A percentile compares a stretch with the other conserved stretches of the same genome.
phyloP scores from a whole-genome alignment of 2,113 vertebrate species.

The Cyrtonyx montezumae region DNA sequence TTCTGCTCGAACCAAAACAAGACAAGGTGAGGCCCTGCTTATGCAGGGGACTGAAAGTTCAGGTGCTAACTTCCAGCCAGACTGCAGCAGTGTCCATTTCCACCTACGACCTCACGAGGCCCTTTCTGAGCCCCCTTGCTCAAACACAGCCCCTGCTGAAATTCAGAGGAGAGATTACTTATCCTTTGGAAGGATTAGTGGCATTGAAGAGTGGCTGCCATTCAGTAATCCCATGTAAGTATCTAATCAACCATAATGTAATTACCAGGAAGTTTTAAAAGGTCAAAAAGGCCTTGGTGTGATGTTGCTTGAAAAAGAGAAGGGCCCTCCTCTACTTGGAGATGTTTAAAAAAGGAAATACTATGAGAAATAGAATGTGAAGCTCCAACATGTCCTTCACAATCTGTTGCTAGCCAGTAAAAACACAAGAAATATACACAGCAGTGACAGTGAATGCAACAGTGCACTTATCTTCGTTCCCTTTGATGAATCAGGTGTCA shows the following conservation, averaged over 20 bases:
- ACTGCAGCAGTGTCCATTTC: neutral
- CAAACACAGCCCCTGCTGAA: neutral
- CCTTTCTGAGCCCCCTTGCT: conserved; percentile 15
- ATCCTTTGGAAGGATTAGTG: conserved; percentile 47
- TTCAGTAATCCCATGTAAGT: conserved; percentile 45
- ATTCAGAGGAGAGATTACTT: conserved; percentile 36
- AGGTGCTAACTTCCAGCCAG: neutral
- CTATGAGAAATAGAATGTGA: neutral
- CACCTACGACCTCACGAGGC: neutral
- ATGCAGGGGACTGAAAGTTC: neutral
- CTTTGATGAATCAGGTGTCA: neutral
- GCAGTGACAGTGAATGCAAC: neutral
- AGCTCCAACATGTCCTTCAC: rapidly evolving
- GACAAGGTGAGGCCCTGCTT: neutral
- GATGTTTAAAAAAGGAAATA: neutral
- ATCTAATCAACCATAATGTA: conserved; percentile 62
- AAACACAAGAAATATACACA: neutral
- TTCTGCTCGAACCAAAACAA: neutral
- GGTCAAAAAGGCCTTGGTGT: conserved; percentile 31
- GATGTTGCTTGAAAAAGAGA: neutral
- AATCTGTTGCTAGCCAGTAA: neutral
- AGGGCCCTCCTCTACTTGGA: neutral
- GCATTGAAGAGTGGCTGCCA: conserved; percentile 51
- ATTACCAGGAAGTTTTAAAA: conserved; percentile 65
- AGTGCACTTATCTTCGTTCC: neutral